Percentiles rank a stretch among this genome's conserved stretches.
Evolutionary conservation across 1,140 invertebrate genomes (phyloP).

Genomic region (Agrypnia vestita): DNA sequence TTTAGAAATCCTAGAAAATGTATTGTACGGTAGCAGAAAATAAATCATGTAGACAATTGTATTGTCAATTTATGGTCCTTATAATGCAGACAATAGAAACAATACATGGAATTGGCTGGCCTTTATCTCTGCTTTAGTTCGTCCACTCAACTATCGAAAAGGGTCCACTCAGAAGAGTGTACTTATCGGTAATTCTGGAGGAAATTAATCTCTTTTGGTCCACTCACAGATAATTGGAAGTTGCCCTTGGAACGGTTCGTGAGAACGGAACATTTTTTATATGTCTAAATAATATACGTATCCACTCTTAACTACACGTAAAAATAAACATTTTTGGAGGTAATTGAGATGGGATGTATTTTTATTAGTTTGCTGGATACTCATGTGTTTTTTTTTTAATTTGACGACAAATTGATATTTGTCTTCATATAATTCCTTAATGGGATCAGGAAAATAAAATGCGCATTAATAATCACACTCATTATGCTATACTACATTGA

Average conservation of each 20-base stretch:
- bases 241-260: background rate
- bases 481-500: too few species aligned
- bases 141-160: slow-evolving; percentile 39
- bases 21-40: slow-evolving; percentile 51
- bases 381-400: too few species aligned
- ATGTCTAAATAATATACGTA: background rate
- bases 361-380: background rate
- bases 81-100: slow-evolving; percentile 58
- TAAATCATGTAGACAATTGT: slow-evolving; percentile 59
- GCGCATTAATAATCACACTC: too few species aligned
- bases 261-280: background rate
- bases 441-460: too few species aligned
- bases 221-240: slow-evolving; percentile 18
- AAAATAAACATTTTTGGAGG: background rate
- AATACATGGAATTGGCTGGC: slow-evolving; percentile 58
- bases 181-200: slow-evolving; percentile 36
- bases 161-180: slow-evolving; percentile 44
- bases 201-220: slow-evolving; percentile 37
- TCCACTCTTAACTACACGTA: too few species aligned
- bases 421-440: too few species aligned
- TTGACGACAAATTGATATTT: too few species aligned
- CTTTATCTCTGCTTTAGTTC: slow-evolving; percentile 56
- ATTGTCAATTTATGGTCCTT: slow-evolving; percentile 60
- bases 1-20: slow-evolving; percentile 27
- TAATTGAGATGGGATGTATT: background rate